These are phyloP conservation scores for Zoanthus sansibaricus DNA, from an alignment of 92 coral and sea anemone genomes.

Conservation along the genomic window DNA sequence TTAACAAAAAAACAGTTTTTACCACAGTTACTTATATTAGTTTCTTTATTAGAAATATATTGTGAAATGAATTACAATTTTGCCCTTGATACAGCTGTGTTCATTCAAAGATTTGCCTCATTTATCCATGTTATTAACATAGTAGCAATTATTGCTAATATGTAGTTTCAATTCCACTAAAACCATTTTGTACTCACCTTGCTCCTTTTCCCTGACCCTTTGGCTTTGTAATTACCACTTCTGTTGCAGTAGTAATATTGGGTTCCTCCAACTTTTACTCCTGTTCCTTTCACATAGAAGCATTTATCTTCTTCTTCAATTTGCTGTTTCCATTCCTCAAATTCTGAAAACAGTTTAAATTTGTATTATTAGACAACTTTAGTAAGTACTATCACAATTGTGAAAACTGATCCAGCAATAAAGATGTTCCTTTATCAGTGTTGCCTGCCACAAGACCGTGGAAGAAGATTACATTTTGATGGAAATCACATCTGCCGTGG, in stretches of 20 bases:
- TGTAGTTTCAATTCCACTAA: background rate
- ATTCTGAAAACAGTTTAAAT: slow-evolving; percentile 31
- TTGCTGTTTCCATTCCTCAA: slow-evolving; percentile 45
- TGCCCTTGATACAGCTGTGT: background rate
- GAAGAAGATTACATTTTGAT: too few relatives aligned
- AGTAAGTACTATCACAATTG: background rate
- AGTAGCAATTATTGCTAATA: background rate
- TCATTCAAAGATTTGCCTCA: background rate
- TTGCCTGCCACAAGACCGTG: too few relatives aligned
- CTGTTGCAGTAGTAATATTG: slow-evolving; percentile 46
- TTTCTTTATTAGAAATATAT: background rate
- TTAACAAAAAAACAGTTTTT: background rate
- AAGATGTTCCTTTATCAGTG: background rate
- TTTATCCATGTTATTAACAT: background rate
- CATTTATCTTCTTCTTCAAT: slow-evolving; percentile 39
- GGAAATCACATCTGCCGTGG: too few relatives aligned
- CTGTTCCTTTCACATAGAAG: slow-evolving; percentile 32
- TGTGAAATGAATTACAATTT: background rate
- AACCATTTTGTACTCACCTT: slow-evolving; percentile 34
- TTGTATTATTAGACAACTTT: background rate
- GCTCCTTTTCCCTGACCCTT: slow-evolving; percentile 55
- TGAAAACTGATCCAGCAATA: background rate
- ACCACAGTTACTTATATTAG: background rate
- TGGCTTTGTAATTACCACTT: slow-evolving; percentile 47
- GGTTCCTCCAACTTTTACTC: slow-evolving; percentile 23